Conservation (phyloP, 2,888 invertebrate genomes). For the Sceliomorpha sp. region DNA sequence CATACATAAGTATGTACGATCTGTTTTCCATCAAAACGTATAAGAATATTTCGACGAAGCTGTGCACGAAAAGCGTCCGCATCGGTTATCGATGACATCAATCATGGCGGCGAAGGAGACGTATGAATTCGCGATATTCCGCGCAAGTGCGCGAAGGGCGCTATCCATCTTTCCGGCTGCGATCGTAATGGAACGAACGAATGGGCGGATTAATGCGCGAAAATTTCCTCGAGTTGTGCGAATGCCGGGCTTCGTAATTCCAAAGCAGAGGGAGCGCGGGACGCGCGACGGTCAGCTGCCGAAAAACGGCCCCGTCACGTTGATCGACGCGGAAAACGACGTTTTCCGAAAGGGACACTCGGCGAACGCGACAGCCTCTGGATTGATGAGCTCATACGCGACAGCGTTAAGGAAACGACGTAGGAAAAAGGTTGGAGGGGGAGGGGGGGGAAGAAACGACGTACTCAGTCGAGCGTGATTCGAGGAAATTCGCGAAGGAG, state of each 20-base stretch:
- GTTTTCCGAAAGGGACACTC: constrained; percentile 43
- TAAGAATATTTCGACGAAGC: constrained; percentile 41
- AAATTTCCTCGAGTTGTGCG: constrained; percentile 44
- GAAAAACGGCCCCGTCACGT: constrained; percentile 48
- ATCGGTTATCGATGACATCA: constrained; percentile 49
- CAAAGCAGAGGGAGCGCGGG: constrained; percentile 39
- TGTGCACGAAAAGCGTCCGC: constrained; percentile 43
- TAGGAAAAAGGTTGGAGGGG: constrained; percentile 35
- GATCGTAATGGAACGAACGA: constrained; percentile 52
- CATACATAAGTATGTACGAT: too few species aligned
- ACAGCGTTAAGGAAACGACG: too few species aligned
- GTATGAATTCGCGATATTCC: constrained; percentile 44
- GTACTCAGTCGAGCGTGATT: constrained; percentile 29
- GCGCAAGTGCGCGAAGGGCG: constrained; percentile 26
- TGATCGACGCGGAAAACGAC: constrained; percentile 46
- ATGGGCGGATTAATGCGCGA: constrained; percentile 48
- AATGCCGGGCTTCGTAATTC: constrained; percentile 41
- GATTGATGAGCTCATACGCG: constrained; percentile 43
- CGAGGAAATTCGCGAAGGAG: constrained; percentile 26
- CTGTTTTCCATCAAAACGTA: constrained; percentile 3
- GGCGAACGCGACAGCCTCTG: constrained; percentile 35
- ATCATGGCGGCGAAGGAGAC: constrained; percentile 45
- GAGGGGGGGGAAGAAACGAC: constrained; percentile 11
- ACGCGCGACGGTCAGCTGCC: constrained; percentile 45
- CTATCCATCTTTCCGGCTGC: constrained; percentile 51